Evolutionary conservation across 2,113 vertebrate species (phyloP).

Genomic region (Noctilio leporinus): DNA sequence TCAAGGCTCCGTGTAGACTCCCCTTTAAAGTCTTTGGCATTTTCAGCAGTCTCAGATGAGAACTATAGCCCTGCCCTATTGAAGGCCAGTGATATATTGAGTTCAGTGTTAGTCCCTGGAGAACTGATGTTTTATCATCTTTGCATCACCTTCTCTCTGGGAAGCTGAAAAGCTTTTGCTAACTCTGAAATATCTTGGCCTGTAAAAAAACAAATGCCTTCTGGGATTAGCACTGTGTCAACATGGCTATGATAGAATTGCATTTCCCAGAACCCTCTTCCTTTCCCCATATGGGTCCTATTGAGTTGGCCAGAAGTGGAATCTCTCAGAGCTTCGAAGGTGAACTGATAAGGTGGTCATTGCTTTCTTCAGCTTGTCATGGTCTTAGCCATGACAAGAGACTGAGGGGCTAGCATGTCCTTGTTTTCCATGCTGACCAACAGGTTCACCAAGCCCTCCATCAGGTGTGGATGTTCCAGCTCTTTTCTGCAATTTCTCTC

Average conservation of each 20-base stretch:
- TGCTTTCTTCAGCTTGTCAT: background rate
- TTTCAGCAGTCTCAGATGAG: background rate
- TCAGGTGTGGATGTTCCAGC: background rate
- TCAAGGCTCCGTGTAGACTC: background rate
- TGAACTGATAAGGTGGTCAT: fast-evolving
- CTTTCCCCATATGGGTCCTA: background rate
- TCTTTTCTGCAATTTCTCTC: background rate
- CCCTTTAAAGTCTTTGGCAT: background rate
- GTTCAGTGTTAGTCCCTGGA: background rate
- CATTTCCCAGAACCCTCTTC: background rate
- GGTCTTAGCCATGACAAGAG: background rate
- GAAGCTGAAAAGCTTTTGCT: background rate
- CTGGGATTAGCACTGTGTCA: background rate
- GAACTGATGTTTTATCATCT: background rate
- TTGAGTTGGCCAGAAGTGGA: background rate
- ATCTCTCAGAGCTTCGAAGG: background rate
- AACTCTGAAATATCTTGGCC: background rate
- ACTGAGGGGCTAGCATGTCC: background rate
- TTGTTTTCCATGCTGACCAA: background rate
- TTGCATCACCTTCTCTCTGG: background rate
- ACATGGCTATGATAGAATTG: background rate
- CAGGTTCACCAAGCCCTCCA: background rate
- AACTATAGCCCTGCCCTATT: too few relatives aligned
- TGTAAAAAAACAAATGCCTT: background rate
- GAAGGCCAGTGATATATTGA: background rate